Conservation (phyloP, 64 coral and sea anemone genomes). For the Trachythela sp. region DNA sequence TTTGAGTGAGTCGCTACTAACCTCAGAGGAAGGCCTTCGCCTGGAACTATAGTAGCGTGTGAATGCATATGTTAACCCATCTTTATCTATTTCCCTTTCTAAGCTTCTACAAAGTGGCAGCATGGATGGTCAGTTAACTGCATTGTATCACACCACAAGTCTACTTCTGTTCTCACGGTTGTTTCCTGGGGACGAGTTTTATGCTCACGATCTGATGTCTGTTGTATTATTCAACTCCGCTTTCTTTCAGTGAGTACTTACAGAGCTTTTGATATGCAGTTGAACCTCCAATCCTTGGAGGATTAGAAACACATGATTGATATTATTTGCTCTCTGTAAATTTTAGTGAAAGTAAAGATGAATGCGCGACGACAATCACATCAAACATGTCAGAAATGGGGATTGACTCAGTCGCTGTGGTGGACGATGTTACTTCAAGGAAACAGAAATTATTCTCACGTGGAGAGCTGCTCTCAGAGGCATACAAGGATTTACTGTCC, state of each 20-base stretch:
- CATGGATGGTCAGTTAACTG: slow-evolving; percentile 8
- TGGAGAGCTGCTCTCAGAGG: neutral
- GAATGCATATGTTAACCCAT: neutral
- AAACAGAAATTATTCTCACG: neutral
- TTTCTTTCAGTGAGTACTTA: slow-evolving; percentile 68
- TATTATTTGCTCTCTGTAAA: neutral
- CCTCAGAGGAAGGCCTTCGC: too few species aligned
- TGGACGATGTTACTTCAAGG: neutral
- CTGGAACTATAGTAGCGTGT: neutral
- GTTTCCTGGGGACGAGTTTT: slow-evolving; percentile 81
- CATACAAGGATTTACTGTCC: slow-evolving; percentile 2
- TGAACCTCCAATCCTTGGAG: neutral
- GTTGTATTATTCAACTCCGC: slow-evolving; percentile 62
- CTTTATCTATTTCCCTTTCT: neutral
- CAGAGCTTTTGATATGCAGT: neutral
- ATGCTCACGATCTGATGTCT: slow-evolving; percentile 74
- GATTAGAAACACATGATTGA: neutral
- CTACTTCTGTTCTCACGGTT: slow-evolving; percentile 62
- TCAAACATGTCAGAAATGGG: slow-evolving; percentile 17
- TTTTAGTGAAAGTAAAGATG: neutral
- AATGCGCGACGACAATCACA: neutral
- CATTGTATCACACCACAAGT: slow-evolving; percentile 61
- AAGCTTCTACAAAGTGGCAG: neutral
- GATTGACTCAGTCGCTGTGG: neutral
- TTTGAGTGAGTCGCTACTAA: too few species aligned